These are phyloP conservation scores for Neelides sp. DNA, from an alignment of 1,140 invertebrate species.

Conservation along the genomic window DNA sequence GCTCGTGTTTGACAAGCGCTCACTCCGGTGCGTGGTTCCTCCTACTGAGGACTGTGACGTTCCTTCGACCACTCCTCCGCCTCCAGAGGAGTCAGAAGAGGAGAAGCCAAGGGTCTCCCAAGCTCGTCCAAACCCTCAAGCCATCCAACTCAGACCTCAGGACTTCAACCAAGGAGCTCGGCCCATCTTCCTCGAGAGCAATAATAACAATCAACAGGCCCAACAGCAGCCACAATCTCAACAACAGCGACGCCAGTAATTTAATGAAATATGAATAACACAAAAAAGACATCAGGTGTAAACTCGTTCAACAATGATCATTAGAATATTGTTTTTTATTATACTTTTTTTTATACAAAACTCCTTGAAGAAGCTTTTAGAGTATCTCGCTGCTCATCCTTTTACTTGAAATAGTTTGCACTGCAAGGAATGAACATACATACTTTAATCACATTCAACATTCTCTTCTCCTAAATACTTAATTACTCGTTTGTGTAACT, in stretches of 20 bases:
- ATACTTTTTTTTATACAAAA: too few relatives aligned
- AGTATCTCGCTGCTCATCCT: too few relatives aligned
- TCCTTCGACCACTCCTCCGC: conserved; percentile 57
- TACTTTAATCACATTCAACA: too few relatives aligned
- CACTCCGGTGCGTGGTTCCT: conserved; percentile 69
- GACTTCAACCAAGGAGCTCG: conserved; percentile 8
- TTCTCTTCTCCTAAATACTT: too few relatives aligned
- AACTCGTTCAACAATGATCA: too few relatives aligned
- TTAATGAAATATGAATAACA: too few relatives aligned
- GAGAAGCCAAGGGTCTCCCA: conserved; percentile 5
- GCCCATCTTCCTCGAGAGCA: not conserved
- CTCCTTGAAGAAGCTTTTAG: too few relatives aligned
- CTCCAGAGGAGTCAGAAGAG: conserved; percentile 40
- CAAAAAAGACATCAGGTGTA: too few relatives aligned
- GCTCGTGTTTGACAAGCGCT: conserved; percentile 72
- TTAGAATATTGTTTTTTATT: too few relatives aligned
- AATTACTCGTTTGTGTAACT: too few relatives aligned
- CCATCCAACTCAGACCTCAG: conserved; percentile 9
- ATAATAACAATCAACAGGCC: not conserved
- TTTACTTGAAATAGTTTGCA: too few relatives aligned
- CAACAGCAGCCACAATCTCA: not conserved
- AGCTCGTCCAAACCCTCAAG: not conserved
- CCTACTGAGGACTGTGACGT: conserved; percentile 61
- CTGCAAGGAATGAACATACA: too few relatives aligned
- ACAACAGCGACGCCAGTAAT: conserved; percentile 14